phyloP scores from a whole-genome alignment of 1,140 invertebrate genomes.

The Melipona quadrifasciata region DNA sequence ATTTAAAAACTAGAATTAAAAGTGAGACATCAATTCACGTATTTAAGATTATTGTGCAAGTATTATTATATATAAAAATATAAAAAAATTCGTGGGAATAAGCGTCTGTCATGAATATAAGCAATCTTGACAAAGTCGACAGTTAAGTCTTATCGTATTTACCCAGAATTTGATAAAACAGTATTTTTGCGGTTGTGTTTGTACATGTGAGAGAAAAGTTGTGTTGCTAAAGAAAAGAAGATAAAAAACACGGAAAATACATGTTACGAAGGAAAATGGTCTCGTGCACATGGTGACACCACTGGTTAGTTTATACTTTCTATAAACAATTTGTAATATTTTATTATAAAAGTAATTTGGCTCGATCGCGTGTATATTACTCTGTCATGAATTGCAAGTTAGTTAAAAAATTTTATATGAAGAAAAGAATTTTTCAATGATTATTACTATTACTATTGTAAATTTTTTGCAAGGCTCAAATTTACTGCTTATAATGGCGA shows the following conservation, averaged over 20 bases:
- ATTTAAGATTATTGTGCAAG: slow-evolving; percentile 12
- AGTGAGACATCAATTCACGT: slow-evolving; percentile 5
- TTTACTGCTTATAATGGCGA: slow-evolving; percentile 68
- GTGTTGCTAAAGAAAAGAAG: slow-evolving; percentile 2
- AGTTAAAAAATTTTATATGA: neutral
- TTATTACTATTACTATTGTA: slow-evolving; percentile 21
- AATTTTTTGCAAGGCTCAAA: slow-evolving; percentile 46
- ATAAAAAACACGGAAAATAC: slow-evolving; percentile 27
- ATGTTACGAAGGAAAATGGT: slow-evolving; percentile 57
- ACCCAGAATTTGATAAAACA: slow-evolving; percentile 1
- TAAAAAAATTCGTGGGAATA: slow-evolving; percentile 51
- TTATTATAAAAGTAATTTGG: slow-evolving; percentile 18
- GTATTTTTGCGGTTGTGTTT: slow-evolving; percentile 9
- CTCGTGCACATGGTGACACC: slow-evolving; percentile 71
- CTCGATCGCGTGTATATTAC: neutral
- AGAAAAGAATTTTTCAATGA: neutral
- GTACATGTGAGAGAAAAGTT: slow-evolving; percentile 1
- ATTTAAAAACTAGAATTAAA: slow-evolving; percentile 34
- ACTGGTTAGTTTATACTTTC: slow-evolving; percentile 62
- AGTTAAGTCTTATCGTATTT: slow-evolving; percentile 30
- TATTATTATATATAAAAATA: slow-evolving; percentile 20
- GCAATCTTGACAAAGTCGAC: slow-evolving; percentile 50
- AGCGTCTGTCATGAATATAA: slow-evolving; percentile 58
- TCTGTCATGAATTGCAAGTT: neutral
- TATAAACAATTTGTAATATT: slow-evolving; percentile 55